Evolutionary conservation across 2,888 invertebrate genomes (phyloP).

Genomic region (Macroteleia sp.): DNA sequence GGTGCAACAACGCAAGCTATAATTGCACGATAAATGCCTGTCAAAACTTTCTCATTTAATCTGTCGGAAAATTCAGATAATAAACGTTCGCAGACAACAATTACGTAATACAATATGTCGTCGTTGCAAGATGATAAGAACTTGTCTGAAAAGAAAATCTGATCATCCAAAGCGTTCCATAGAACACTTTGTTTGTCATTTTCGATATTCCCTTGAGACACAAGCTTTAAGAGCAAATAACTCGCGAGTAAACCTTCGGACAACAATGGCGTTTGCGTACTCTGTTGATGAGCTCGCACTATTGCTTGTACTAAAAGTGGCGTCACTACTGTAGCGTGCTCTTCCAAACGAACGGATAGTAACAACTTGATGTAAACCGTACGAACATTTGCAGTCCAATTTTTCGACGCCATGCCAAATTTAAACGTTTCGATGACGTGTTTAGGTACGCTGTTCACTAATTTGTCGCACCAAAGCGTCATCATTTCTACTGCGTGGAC

Average conservation of each 20-base stretch:
- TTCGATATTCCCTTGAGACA: conserved; percentile 83
- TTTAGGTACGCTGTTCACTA: conserved; percentile 87
- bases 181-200: conserved; percentile 85
- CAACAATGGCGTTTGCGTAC: conserved; percentile 88
- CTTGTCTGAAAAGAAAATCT: conserved; percentile 92
- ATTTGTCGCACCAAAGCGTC: conserved; percentile 90
- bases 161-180: conserved; percentile 90
- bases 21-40: conserved; percentile 89
- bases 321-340: conserved; percentile 81
- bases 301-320: conserved; percentile 89
- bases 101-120: conserved; percentile 89
- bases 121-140: conserved; percentile 89
- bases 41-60: conserved; percentile 87
- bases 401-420: conserved; percentile 91
- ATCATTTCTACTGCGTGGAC: conserved; percentile 92
- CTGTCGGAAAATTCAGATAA: conserved; percentile 89
- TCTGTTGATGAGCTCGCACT: conserved; percentile 90
- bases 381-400: conserved; percentile 90
- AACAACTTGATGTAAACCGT: conserved; percentile 92
- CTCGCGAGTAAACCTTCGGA: conserved; percentile 90
- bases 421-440: conserved; percentile 88
- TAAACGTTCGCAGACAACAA: conserved; percentile 89
- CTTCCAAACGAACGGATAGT: conserved; percentile 72
- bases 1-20: conserved; percentile 88
- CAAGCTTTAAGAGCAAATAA: conserved; percentile 88